Percentiles rank a stretch among this genome's conserved stretches.
phyloP scores from a whole-genome alignment of 1,140 invertebrate species.

The Drosophila tsacasi region DNA sequence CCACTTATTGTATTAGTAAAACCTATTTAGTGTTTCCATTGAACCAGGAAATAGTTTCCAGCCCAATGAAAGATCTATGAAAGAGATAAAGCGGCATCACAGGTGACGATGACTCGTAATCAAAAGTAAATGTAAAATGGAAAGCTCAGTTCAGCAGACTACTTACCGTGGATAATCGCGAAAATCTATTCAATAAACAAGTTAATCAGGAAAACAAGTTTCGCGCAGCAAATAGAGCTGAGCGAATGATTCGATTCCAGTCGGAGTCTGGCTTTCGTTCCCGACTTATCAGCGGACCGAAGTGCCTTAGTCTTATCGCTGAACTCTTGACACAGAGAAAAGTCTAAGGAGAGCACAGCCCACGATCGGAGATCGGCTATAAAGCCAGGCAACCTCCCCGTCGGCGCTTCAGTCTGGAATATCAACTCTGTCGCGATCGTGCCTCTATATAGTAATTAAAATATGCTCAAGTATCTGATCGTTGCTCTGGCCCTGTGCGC shows the following conservation, averaged over 20 bases:
- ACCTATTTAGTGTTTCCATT: neutral
- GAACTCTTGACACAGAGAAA: conserved; percentile 72
- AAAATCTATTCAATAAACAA: conserved; percentile 46
- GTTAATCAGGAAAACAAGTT: conserved; percentile 43
- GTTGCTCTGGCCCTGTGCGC: conserved; percentile 65
- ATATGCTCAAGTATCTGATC: conserved; percentile 70
- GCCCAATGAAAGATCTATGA: neutral
- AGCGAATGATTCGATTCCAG: conserved; percentile 18
- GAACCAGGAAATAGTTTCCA: conserved; percentile 14
- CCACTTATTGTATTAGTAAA: neutral
- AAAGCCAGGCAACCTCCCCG: conserved; percentile 37
- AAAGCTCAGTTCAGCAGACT: neutral
- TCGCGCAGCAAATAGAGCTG: conserved; percentile 32
- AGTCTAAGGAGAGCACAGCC: conserved; percentile 14
- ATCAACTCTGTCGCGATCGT: conserved; percentile 39
- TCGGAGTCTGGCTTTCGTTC: conserved; percentile 13
- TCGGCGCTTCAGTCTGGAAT: conserved; percentile 39
- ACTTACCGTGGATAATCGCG: conserved; percentile 9
- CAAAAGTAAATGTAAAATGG: neutral
- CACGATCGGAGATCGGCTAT: conserved; percentile 37
- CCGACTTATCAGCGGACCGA: conserved; percentile 27
- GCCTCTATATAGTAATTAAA: conserved; percentile 15
- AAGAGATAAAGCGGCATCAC: neutral
- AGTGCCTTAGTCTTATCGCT: conserved; percentile 46
- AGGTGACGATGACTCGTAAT: neutral